Evolutionary conservation across 2,888 invertebrate genomes (phyloP).

Genomic region (Ctena decussata): DNA sequence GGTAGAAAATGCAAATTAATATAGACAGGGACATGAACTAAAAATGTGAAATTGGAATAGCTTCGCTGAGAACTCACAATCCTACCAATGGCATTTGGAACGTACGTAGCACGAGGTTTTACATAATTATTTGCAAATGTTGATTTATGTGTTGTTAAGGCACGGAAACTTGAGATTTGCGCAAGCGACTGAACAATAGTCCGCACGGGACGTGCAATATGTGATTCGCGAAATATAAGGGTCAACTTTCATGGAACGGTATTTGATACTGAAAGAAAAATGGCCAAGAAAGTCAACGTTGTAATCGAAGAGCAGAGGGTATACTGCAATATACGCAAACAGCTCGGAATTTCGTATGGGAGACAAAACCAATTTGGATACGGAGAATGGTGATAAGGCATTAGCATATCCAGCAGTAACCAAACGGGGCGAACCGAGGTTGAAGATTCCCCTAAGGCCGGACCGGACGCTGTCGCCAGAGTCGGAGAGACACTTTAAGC

Average conservation of each 20-base stretch:
- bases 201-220: neutral
- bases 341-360: neutral
- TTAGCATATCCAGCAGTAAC: neutral
- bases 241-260: neutral
- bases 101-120: neutral
- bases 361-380: neutral
- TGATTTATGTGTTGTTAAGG: neutral
- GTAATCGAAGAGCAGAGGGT: neutral
- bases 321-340: slow-evolving; percentile 1
- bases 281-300: neutral
- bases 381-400: neutral
- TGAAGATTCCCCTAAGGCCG: neutral
- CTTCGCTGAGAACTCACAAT: too few relatives aligned
- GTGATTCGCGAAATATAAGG: neutral
- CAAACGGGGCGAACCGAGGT: neutral
- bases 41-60: too few relatives aligned
- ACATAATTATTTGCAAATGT: neutral
- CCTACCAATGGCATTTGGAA: too few relatives aligned
- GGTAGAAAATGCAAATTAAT: too few relatives aligned
- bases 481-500: neutral
- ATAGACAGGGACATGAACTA: too few relatives aligned
- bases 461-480: neutral
- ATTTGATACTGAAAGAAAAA: neutral
- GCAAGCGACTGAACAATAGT: neutral
- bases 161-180: neutral